Evolutionary conservation across 1,140 invertebrate species (phyloP).

Genomic region (Pantala flavescens): DNA sequence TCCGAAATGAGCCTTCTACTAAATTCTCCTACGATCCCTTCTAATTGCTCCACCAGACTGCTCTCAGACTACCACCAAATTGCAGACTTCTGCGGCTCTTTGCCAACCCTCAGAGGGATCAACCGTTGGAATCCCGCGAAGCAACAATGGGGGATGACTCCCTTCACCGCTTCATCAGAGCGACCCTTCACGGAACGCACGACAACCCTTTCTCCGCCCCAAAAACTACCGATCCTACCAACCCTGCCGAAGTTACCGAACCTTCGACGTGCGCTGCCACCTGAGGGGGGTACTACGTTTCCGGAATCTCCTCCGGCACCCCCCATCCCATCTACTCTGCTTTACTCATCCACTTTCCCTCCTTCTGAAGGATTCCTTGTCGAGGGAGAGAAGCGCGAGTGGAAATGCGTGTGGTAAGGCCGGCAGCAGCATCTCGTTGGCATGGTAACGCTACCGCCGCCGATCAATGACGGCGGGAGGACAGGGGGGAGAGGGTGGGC

Average conservation of each 20-base stretch:
- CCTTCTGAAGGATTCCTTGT: not conserved
- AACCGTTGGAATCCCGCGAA: not conserved
- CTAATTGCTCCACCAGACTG: not conserved
- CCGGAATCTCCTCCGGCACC: not conserved
- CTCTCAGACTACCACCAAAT: no score
- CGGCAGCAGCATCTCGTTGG: not conserved
- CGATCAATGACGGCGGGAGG: not conserved
- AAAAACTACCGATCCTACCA: not conserved
- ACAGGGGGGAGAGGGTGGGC: not conserved
- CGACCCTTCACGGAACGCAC: no score
- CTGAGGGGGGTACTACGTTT: not conserved
- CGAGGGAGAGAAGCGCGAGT: not conserved
- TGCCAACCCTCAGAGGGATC: not conserved
- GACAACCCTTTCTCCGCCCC: not conserved
- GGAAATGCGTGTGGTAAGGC: not conserved
- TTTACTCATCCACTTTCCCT: not conserved
- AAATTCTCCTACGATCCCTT: not conserved
- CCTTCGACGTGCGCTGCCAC: not conserved
- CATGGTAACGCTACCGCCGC: slow-evolving; percentile 1
- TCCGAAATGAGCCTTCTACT: not conserved
- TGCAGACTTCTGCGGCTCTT: not conserved
- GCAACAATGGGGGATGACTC: not conserved
- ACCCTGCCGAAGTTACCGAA: not conserved
- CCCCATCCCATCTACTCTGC: not conserved
- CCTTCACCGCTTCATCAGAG: not conserved